A percentile compares a stretch with the other conserved stretches of the same genome.
Conservation (phyloP, 2,797 vertebrate genomes). For the Nyctalus aviator region DNA sequence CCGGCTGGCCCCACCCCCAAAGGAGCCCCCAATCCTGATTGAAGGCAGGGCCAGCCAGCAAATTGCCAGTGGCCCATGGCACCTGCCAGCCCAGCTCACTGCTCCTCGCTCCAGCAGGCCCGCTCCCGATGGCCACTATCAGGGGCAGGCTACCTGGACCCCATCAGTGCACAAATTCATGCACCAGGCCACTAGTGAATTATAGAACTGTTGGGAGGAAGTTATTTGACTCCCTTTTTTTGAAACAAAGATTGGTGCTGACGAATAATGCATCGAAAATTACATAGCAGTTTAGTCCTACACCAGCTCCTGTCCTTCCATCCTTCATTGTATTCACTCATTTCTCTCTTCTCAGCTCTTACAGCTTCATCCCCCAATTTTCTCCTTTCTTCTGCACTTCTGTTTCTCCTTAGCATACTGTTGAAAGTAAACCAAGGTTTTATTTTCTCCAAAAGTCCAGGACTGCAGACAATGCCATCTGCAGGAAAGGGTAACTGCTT, state of each 20-base stretch:
- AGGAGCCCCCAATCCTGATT: too few species aligned
- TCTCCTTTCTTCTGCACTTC: background rate
- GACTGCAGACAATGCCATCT: background rate
- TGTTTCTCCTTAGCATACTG: background rate
- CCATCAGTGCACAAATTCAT: too few species aligned
- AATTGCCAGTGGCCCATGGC: too few species aligned
- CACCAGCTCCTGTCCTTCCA: background rate
- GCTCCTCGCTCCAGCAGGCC: too few species aligned
- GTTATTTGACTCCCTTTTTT: background rate
- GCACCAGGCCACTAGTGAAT: background rate
- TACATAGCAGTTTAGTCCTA: background rate
- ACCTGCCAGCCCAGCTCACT: too few species aligned
- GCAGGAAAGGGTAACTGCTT: background rate
- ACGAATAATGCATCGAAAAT: background rate
- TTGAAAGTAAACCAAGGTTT: conserved; percentile 20
- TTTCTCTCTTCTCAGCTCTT: background rate
- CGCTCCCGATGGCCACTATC: accelerated
- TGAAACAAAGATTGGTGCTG: background rate
- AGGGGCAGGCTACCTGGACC: too few species aligned
- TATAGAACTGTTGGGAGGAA: background rate
- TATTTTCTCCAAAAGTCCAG: conserved; percentile 39
- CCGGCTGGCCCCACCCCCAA: too few species aligned
- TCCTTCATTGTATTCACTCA: background rate
- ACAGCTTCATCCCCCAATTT: background rate
- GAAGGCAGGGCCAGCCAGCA: too few species aligned